These are phyloP conservation scores for Strix aluco DNA, from an alignment of 2,113 vertebrate genomes.

Conservation along the genomic window DNA sequence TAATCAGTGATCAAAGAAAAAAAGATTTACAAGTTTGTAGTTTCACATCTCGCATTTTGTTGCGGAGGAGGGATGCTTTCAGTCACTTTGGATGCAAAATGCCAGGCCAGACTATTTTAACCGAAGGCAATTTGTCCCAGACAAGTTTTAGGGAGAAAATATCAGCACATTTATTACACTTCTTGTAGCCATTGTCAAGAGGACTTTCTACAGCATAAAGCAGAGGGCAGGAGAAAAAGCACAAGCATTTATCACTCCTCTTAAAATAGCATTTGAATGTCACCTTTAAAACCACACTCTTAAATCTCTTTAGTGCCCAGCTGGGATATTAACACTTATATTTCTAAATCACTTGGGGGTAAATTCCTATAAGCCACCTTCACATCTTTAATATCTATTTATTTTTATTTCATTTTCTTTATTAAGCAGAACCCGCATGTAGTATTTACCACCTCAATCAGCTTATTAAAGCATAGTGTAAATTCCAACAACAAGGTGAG, in stretches of 20 bases:
- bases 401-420: background rate
- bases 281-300: conserved; percentile 65
- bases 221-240: conserved; percentile 55
- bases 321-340: conserved; percentile 55
- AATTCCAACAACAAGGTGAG: background rate
- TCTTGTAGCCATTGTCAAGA: conserved; percentile 48
- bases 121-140: conserved; percentile 4
- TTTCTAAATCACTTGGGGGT: conserved; percentile 60
- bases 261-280: conserved; percentile 73
- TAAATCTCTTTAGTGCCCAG: conserved; percentile 40
- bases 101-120: background rate
- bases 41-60: background rate
- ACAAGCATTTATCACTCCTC: conserved; percentile 68
- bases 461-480: background rate
- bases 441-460: background rate
- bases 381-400: background rate
- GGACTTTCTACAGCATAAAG: conserved; percentile 42
- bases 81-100: background rate
- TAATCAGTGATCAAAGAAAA: background rate
- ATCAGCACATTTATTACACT: conserved; percentile 29
- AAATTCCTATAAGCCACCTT: conserved; percentile 12
- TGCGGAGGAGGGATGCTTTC: background rate
- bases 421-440: background rate
- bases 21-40: background rate
- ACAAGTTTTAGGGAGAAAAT: conserved; percentile 17